Base-by-base conservation (phyloP, 2,888 invertebrate genomes). In the Danaus chrysippus region DNA sequence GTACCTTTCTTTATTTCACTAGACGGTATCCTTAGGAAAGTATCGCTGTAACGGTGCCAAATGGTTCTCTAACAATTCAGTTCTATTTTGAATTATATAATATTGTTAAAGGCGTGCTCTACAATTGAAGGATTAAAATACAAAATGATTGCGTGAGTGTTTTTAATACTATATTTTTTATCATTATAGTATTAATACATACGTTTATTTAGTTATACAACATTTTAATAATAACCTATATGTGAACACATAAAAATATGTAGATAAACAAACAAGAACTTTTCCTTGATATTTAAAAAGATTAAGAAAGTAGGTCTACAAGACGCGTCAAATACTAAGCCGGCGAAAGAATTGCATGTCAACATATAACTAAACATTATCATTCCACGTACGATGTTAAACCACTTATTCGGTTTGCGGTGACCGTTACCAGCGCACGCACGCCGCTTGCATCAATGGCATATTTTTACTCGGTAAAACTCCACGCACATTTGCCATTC, bases 381-480 rank as follows among this genome's bases (percentile, higher is more conserved):
- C 81, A 90, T 90, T 88, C 89, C 81, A 82, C 80, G 82, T 87
- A 86, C 87, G 83, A 83, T 76, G 82, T 77, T 86, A 87, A 89
- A 90, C 83, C 86, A 84, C 88, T 88, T 88, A 89, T 90, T 90
- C 88, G 89, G 88, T 82, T 79, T 77, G 82, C 76, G 77, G 79
- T 79, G 84, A 87, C 90, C 91, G 90, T 90, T 90, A 91, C 79
- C 81, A 81, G 72, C 79, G 82, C 89, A 90, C 87, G 89, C 88
- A 89, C 87, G 82, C 82, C 71, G 81, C 78, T 67, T 87, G 88
- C 88, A 86, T 88, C 88, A 88, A 88, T 89, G 89, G 84, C 87
- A 88, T 84, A 89, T 89, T 90, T 91, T 89, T 88, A 84, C 84
- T 78, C 77, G 75, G 86, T 85, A 85, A 87, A 88, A 89, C 86